A percentile compares a stretch with the other conserved stretches of the same genome.
Evolutionary conservation across 2,113 vertebrate species (phyloP).

Genomic region (Lophura nycthemera): DNA sequence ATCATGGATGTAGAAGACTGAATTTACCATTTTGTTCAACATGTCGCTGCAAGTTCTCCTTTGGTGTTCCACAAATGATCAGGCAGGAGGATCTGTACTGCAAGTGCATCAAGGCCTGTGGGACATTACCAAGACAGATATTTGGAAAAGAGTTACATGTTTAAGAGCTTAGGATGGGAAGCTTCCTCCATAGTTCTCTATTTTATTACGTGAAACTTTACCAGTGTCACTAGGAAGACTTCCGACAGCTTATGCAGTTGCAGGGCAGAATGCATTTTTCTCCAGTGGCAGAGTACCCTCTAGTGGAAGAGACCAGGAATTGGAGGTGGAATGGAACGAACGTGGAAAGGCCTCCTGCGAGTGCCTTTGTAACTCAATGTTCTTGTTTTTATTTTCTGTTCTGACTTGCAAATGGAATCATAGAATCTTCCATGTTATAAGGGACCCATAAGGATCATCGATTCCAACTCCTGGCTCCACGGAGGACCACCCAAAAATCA

Average conservation of each 20-base stretch:
- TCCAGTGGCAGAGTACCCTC: not conserved
- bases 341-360: not conserved
- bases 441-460: too few species aligned
- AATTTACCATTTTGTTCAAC: too few species aligned
- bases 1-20: not conserved
- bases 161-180: not conserved
- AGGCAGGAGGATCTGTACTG: not conserved
- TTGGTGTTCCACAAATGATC: not conserved
- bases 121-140: fast-evolving
- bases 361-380: not conserved
- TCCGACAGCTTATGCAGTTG: not conserved
- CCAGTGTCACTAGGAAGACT: too few species aligned
- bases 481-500: too few species aligned
- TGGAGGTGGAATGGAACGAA: not conserved
- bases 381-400: not conserved
- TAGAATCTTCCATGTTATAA: too few species aligned
- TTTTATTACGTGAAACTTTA: fast-evolving
- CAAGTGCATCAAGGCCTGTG: fast-evolving
- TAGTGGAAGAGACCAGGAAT: not conserved
- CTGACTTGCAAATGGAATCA: not conserved
- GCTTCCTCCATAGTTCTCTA: not conserved
- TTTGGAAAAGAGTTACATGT: fast-evolving
- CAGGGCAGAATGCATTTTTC: not conserved
- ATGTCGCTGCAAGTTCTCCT: not conserved
- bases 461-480: too few species aligned